A percentile compares a stretch with the other conserved stretches of the same genome.
Conservation (phyloP, 2,797 vertebrate species). For the Xyrichtys novacula region DNA sequence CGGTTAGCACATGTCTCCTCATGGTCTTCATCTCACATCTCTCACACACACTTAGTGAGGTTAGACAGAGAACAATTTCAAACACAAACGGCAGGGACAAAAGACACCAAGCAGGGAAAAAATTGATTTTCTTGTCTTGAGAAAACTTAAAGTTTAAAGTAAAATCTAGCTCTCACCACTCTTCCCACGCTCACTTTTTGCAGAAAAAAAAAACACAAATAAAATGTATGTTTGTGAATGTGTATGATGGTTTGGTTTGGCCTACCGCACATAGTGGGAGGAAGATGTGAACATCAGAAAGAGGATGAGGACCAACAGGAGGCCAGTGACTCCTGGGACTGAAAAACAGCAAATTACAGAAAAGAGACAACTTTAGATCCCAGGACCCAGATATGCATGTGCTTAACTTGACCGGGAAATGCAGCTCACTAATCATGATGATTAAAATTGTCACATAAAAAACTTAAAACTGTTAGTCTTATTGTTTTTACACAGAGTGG, state of each 20-base stretch:
- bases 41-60: neutral
- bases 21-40: slow-evolving; percentile 18
- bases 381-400: neutral
- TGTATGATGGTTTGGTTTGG: slow-evolving; percentile 19
- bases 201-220: no score
- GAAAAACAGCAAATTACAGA: slow-evolving; percentile 28
- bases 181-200: no score
- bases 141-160: neutral
- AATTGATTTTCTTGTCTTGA: neutral
- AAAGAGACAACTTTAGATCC: slow-evolving; percentile 1
- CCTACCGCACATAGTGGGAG: slow-evolving; percentile 92
- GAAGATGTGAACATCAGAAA: slow-evolving; percentile 98
- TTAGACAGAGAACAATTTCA: slow-evolving; percentile 12
- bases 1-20: slow-evolving; percentile 33
- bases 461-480: neutral
- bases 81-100: slow-evolving; percentile 9
- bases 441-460: neutral
- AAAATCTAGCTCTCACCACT: neutral
- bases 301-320: slow-evolving; percentile 93
- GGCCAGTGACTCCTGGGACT: slow-evolving; percentile 96
- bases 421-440: neutral
- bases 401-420: neutral
- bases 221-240: neutral
- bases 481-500: neutral
- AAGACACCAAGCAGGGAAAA: neutral